phyloP scores from a whole-genome alignment of 2,113 vertebrate genomes.

The Sitta europaea region DNA sequence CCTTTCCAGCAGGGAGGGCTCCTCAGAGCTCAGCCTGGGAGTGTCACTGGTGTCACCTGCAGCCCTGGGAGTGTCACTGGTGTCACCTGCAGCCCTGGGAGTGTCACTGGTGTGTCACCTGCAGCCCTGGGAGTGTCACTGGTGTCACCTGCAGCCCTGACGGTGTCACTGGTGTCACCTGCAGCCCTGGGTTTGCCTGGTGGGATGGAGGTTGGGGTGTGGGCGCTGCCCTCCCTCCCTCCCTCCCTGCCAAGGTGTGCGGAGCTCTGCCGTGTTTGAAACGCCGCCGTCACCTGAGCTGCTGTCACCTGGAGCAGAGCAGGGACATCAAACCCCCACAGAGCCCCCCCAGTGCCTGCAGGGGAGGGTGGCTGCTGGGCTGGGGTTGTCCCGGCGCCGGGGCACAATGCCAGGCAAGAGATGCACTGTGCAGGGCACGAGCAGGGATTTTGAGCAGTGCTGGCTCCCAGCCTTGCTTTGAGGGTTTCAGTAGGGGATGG shows the following conservation, averaged over 20 bases:
- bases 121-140: accelerated
- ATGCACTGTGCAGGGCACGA: accelerated
- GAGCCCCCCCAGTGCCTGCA: accelerated
- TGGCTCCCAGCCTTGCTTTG: background rate
- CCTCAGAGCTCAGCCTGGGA: background rate
- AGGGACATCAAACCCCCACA: background rate
- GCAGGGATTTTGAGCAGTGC: accelerated
- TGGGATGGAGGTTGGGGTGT: accelerated
- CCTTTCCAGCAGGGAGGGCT: background rate
- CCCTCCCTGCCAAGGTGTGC: accelerated
- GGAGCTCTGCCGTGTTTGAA: accelerated
- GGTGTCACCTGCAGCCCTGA: accelerated
- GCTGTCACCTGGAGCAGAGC: background rate
- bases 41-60: accelerated
- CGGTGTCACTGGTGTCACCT: accelerated
- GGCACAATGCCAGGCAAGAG: accelerated
- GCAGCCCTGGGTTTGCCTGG: accelerated
- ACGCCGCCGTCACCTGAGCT: background rate
- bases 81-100: background rate
- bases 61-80: accelerated
- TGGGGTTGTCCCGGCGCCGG: accelerated
- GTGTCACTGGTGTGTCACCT: accelerated
- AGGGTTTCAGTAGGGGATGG: background rate
- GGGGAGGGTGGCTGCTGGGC: no score
- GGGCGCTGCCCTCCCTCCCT: background rate